Conservation (phyloP, 2,797 vertebrate species). For the Sebastiscus albofasciatus region DNA sequence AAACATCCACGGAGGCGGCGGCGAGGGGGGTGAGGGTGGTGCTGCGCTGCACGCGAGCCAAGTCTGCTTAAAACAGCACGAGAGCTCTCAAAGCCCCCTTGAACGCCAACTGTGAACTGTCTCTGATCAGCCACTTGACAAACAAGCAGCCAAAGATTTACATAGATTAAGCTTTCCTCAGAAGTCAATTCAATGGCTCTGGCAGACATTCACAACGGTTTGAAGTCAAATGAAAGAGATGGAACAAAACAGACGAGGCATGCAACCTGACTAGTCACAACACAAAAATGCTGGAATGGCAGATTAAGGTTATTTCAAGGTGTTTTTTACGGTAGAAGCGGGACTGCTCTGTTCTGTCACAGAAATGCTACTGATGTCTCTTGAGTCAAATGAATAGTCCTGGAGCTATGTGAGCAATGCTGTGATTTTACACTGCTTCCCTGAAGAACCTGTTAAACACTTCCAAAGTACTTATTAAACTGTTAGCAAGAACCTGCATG, state of each 20-base stretch:
- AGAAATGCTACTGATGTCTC: conserved; percentile 19
- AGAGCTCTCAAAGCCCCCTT: conserved; percentile 50
- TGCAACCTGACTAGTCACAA: conserved; percentile 19
- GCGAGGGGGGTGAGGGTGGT: not conserved
- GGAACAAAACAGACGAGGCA: conserved; percentile 12
- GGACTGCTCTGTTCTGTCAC: conserved; percentile 6
- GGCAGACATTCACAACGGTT: conserved; percentile 29
- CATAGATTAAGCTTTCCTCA: conserved; percentile 64
- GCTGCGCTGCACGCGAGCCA: conserved; percentile 19
- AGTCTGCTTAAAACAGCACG: conserved; percentile 29
- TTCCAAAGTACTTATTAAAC: conserved; percentile 42
- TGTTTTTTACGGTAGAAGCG: not conserved
- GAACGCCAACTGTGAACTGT: conserved; percentile 53
- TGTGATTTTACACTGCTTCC: conserved; percentile 12
- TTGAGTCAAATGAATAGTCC: conserved; percentile 17
- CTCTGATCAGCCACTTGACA: conserved; percentile 69
- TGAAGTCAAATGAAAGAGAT: conserved; percentile 42
- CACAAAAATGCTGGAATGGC: not conserved
- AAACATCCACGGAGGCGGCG: conserved; percentile 32
- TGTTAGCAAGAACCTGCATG: not conserved
- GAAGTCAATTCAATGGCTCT: conserved; percentile 45
- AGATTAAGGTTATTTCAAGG: conserved; percentile 30
- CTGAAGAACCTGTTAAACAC: conserved; percentile 51
- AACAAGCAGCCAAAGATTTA: conserved; percentile 62
- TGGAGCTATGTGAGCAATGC: conserved; percentile 41